These are phyloP conservation scores for Hirtodrosophila duncani DNA, from an alignment of 2,888 invertebrate genomes.

Conservation along the genomic window DNA sequence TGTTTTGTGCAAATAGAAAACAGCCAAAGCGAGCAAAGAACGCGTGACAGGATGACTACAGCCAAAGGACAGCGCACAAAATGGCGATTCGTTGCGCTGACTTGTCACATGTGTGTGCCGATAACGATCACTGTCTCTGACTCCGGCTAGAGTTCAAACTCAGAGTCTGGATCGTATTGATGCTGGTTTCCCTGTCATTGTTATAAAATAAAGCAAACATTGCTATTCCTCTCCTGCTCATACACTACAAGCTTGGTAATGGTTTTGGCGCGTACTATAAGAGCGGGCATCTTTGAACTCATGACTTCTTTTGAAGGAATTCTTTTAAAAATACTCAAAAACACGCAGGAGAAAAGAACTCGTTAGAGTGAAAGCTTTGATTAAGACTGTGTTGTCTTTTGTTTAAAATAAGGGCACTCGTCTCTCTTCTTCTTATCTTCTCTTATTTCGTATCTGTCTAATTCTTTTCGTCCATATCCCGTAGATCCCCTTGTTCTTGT, in stretches of 20 bases:
- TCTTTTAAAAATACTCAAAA: too few species aligned
- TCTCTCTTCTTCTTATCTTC: too few species aligned
- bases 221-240: background rate
- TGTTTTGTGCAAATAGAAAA: conserved; percentile 43
- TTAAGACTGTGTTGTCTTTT: too few species aligned
- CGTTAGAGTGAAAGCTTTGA: too few species aligned
- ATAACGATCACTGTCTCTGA: conserved; percentile 19
- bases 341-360: too few species aligned
- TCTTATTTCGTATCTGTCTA: too few species aligned
- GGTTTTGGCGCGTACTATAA: background rate
- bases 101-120: conserved; percentile 44
- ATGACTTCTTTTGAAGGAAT: too few species aligned
- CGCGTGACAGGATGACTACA: conserved; percentile 46
- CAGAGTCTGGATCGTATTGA: conserved; percentile 3
- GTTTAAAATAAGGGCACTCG: too few species aligned
- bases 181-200: conserved; percentile 15
- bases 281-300: too few species aligned
- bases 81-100: conserved; percentile 66
- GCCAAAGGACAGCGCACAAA: conserved; percentile 53
- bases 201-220: too few species aligned
- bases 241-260: background rate
- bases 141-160: background rate
- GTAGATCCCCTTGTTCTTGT: too few species aligned
- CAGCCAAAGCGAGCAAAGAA: conserved; percentile 18
- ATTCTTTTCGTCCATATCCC: too few species aligned